These are phyloP conservation scores for Alcedo quadribrachys DNA, from an alignment of 2,797 vertebrate genomes.

Conservation along the genomic window DNA sequence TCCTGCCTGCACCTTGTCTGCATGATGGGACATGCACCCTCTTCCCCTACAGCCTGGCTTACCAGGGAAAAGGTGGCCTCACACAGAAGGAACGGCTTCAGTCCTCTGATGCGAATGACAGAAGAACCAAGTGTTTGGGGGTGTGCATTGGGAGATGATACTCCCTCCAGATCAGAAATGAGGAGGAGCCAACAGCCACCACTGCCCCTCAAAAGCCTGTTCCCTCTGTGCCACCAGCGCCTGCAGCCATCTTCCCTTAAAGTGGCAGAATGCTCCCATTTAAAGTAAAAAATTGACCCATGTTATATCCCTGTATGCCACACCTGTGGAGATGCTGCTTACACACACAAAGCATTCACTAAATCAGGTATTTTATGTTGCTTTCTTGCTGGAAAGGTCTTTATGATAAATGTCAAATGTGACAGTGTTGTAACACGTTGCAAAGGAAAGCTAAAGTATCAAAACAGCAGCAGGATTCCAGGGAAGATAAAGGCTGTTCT, in stretches of 20 bases:
- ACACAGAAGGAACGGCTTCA: accelerated
- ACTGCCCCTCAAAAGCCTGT: not conserved
- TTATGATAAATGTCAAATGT: not conserved
- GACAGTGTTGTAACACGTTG: not conserved
- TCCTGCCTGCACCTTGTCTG: no score
- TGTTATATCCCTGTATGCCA: accelerated
- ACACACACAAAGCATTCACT: accelerated
- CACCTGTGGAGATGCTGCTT: accelerated
- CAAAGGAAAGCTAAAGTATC: not conserved
- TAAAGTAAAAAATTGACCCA: not conserved
- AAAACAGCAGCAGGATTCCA: not conserved
- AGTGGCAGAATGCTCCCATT: accelerated
- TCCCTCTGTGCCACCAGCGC: accelerated
- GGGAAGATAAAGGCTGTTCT: not conserved
- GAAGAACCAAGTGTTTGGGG: not conserved
- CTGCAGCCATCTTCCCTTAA: accelerated
- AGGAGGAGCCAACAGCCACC: not conserved
- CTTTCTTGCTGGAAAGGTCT: not conserved
- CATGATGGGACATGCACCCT: accelerated
- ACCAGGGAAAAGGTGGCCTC: no score
- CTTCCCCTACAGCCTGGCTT: not conserved
- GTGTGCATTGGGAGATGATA: accelerated
- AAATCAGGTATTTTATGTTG: not conserved
- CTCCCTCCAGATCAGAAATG: not conserved
- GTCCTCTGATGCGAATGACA: no score